Conservation (phyloP, 2,888 invertebrate genomes). For the Incurvaria masculella region DNA sequence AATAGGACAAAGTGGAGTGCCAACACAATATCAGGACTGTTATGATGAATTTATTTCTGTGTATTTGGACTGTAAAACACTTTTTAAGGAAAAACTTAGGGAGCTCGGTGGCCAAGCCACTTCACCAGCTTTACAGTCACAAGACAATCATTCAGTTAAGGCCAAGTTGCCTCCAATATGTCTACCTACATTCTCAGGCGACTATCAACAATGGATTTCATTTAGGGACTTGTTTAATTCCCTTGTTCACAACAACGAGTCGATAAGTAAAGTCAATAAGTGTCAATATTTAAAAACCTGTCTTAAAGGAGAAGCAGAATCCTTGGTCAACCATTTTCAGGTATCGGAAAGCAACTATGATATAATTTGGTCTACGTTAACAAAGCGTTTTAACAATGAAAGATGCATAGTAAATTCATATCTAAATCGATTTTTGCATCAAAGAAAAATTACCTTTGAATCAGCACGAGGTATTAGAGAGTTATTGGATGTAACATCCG, state of each 20-base stretch:
- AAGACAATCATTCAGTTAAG: constrained; percentile 1
- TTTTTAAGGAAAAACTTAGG: background rate
- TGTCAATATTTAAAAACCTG: constrained; percentile 15
- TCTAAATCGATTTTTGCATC: constrained; percentile 15
- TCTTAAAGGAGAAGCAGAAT: constrained; percentile 14
- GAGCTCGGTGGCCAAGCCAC: constrained; percentile 15
- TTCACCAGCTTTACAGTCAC: constrained; percentile 14
- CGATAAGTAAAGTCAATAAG: constrained; percentile 13
- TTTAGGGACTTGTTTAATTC: constrained; percentile 14
- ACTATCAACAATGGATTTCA: constrained; percentile 13
- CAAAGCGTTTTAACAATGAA: constrained; percentile 15
- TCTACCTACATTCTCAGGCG: constrained; percentile 11
- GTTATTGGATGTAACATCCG: constrained; percentile 17
- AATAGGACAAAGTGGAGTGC: background rate
- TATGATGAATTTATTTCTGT: background rate
- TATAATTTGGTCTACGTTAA: constrained; percentile 14
- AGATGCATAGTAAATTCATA: constrained; percentile 13
- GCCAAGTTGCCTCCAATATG: constrained; percentile 13
- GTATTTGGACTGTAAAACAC: background rate
- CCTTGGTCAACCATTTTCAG: constrained; percentile 10
- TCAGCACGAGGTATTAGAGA: constrained; percentile 14
- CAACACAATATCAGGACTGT: background rate
- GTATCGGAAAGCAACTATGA: constrained; percentile 12
- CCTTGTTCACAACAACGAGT: constrained; percentile 8
- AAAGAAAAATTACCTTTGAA: constrained; percentile 12